Evolutionary conservation across 2,888 invertebrate species (phyloP).

Genomic region (Tiliacea aurago): DNA sequence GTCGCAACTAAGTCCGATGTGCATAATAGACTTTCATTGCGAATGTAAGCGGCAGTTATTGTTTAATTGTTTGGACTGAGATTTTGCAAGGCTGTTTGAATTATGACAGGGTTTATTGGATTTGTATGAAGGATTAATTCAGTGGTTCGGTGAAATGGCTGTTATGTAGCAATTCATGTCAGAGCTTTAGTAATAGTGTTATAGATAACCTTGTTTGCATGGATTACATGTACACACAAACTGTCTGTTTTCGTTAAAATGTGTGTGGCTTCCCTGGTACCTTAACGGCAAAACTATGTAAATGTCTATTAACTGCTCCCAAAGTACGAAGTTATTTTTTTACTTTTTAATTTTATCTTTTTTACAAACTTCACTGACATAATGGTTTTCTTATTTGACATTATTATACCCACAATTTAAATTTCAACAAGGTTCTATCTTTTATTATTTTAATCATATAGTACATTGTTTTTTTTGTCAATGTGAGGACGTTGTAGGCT

Average conservation of each 20-base stretch:
- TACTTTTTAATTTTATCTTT: no score
- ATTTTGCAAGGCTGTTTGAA: slow-evolving; percentile 19
- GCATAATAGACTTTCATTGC: slow-evolving; percentile 43
- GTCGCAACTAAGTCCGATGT: slow-evolving; percentile 20
- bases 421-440: no score
- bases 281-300: no score
- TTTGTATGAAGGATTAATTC: slow-evolving; percentile 6
- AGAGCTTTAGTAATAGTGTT: not conserved
- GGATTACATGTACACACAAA: not conserved
- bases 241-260: not conserved
- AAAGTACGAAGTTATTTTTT: no score
- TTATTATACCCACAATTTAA: no score
- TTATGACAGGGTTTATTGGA: slow-evolving; percentile 5
- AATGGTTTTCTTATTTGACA: no score
- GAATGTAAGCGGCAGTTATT: slow-evolving; percentile 46
- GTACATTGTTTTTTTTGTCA: no score
- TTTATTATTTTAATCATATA: no score
- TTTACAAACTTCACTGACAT: no score
- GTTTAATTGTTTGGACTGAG: slow-evolving; percentile 38
- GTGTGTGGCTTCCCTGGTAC: no score
- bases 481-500: no score
- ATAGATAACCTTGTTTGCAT: not conserved
- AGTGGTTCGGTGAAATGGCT: not conserved
- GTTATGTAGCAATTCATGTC: not conserved
- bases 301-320: no score